phyloP scores from a whole-genome alignment of 1,140 invertebrate genomes.

The Formica exsecta region DNA sequence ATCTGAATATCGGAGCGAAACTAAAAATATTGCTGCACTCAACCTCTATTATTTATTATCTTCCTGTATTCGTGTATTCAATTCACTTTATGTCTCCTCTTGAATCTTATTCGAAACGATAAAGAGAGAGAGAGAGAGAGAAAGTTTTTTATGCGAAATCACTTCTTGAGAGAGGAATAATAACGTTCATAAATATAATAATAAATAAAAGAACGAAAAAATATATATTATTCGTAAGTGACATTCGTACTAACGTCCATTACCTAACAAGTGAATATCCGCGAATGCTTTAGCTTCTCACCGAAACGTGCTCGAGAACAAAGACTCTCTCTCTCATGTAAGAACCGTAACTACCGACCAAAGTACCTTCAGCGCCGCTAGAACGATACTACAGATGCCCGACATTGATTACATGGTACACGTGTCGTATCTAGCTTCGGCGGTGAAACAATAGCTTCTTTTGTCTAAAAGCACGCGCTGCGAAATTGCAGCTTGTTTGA shows the following conservation, averaged over 20 bases:
- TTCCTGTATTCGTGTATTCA: not conserved
- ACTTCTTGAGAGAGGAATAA: not conserved
- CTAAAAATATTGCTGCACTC: conserved; percentile 18
- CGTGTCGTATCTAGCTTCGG: conserved; percentile 81
- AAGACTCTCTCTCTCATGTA: conserved; percentile 76
- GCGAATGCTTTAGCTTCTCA: not conserved
- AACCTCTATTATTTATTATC: conserved; percentile 7
- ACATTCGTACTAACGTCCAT: not conserved
- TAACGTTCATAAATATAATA: conserved; percentile 15
- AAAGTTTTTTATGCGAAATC: not conserved
- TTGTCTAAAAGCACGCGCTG: conserved; percentile 55
- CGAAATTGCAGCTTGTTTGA: conserved; percentile 49
- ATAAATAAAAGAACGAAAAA: conserved; percentile 21
- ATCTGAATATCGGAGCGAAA: not conserved
- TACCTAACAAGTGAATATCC: conserved; percentile 16
- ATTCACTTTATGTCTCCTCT: not conserved
- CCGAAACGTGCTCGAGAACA: conserved; percentile 79
- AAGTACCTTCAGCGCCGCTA: conserved; percentile 66
- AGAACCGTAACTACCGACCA: conserved; percentile 76
- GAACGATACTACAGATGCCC: conserved; percentile 80
- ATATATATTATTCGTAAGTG: not conserved
- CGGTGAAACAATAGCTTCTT: conserved; percentile 73
- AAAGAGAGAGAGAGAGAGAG: no score
- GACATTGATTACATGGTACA: conserved; percentile 82
- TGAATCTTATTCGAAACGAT: conserved; percentile 2